Conservation (phyloP, 2,888 invertebrate species). For the Temnothorax ravouxi region DNA sequence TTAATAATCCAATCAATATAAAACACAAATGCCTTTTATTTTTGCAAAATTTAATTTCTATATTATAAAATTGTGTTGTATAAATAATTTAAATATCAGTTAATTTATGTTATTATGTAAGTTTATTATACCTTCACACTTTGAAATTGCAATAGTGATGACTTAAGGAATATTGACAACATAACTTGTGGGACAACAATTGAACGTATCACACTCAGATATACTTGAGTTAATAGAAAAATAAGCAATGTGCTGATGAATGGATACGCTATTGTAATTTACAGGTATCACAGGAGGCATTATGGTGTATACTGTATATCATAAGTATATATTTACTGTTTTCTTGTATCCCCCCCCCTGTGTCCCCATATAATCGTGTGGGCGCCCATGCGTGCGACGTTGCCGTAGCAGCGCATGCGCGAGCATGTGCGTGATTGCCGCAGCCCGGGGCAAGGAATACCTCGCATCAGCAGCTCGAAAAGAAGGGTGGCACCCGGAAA, state of each 20-base stretch:
- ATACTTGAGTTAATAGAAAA: conserved; percentile 36
- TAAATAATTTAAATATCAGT: conserved; percentile 14
- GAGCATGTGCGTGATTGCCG: conserved; percentile 74
- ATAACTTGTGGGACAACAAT: neutral
- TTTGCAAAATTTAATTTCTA: neutral
- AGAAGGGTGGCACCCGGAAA: conserved; percentile 83
- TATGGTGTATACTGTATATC: conserved; percentile 33
- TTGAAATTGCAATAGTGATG: neutral
- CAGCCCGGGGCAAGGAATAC: conserved; percentile 72
- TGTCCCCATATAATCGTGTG: conserved; percentile 36
- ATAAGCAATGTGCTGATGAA: conserved; percentile 23
- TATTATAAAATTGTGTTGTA: neutral
- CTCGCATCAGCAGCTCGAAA: conserved; percentile 71
- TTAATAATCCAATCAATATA: neutral
- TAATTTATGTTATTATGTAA: neutral
- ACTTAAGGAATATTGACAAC: neutral
- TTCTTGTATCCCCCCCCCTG: conserved; percentile 24
- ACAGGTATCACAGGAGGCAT: conserved; percentile 29
- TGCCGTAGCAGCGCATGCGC: conserved; percentile 74
- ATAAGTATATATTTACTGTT: conserved; percentile 40
- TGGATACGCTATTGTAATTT: conserved; percentile 35
- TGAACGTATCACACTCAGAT: neutral
- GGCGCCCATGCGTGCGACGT: conserved; percentile 70
- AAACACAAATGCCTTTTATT: neutral
- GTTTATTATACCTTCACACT: neutral